phyloP scores from a whole-genome alignment of 30 jellyfish, hydroid and myxozoan species.

The Sanderia malayensis region DNA sequence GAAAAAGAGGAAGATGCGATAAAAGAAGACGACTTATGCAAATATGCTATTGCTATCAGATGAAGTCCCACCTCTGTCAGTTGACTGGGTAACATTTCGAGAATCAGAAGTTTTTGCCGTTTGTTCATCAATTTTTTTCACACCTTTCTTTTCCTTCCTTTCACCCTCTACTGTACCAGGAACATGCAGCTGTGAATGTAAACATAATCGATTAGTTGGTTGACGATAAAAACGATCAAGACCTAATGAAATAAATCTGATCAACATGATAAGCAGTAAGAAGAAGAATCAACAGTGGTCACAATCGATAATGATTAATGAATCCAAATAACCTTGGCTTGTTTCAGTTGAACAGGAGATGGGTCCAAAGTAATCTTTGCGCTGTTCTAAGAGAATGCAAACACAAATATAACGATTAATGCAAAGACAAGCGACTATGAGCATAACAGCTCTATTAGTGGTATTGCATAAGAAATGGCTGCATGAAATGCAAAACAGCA shows the following conservation, averaged over 20 bases:
- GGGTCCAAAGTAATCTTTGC: conserved; percentile 69
- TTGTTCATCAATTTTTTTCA: not conserved
- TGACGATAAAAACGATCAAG: too few species aligned
- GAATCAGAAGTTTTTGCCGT: not conserved
- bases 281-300: too few species aligned
- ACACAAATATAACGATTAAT: conserved; percentile 40
- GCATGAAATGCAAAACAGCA: too few species aligned
- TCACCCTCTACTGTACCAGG: not conserved
- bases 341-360: conserved; percentile 51
- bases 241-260: too few species aligned
- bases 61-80: conserved; percentile 8
- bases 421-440: conserved; percentile 34
- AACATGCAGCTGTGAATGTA: not conserved
- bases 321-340: conserved; percentile 48
- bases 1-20: too few species aligned
- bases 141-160: not conserved
- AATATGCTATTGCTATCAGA: too few species aligned
- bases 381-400: conserved; percentile 12
- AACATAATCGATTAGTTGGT: not conserved
- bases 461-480: too few species aligned
- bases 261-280: too few species aligned
- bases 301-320: too few species aligned
- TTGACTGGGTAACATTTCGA: not conserved
- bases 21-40: too few species aligned
- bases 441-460: too few species aligned